Evolutionary conservation across 2,797 vertebrate species (phyloP), one percentile per base, ranked within the genome.

Genomic region (Enteromius thamalakanensis): DNA sequence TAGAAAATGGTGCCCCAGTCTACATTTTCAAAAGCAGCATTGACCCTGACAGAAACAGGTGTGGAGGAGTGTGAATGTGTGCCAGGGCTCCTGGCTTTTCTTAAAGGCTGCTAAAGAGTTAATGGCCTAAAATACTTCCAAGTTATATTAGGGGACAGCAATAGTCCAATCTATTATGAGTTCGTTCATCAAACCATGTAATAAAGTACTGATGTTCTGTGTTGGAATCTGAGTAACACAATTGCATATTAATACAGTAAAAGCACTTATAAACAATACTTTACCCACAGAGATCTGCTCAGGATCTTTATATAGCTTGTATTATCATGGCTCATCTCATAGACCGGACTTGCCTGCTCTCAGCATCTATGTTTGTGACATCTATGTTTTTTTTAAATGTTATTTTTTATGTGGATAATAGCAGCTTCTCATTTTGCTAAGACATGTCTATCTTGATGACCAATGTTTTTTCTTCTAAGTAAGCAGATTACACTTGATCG

Each of bases 101-200:
- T 65, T 75, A 26, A 65, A 49, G 55, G 60, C 60, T 80, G 71
- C 65, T 75, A 51, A 49, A 89, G 94, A 93, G 94, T 94, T 64
- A 23, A 37, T 42, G 19, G 12, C 55, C 53, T 51, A 51, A 64
- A 74, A 75, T 75, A 75, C 40, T 58, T 69, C 10, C 4, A 42
- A 45, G 40, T 49, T 62, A 70, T n/a, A 72, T 49, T 62, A 37
- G 58, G 65, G 5, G 1, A 62, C 51, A 71, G 40, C 42, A 45
- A 45, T 6, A 80, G 23, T 9, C 60, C 14, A 17, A 32, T 64
- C 60, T 64, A 29, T 62, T 62, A 62, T 62, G 58, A 64, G 26
- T 32, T 26, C 0, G 6, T 17, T 64, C 26, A 32, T 32, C 14
- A 32, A 29, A 32, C 60, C 2, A 8, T 29, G 26, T 17, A 29